A percentile compares a stretch with the other conserved stretches of the same genome.
phyloP scores from a whole-genome alignment of 2,113 vertebrate species.

The Uropsilus gracilis region DNA sequence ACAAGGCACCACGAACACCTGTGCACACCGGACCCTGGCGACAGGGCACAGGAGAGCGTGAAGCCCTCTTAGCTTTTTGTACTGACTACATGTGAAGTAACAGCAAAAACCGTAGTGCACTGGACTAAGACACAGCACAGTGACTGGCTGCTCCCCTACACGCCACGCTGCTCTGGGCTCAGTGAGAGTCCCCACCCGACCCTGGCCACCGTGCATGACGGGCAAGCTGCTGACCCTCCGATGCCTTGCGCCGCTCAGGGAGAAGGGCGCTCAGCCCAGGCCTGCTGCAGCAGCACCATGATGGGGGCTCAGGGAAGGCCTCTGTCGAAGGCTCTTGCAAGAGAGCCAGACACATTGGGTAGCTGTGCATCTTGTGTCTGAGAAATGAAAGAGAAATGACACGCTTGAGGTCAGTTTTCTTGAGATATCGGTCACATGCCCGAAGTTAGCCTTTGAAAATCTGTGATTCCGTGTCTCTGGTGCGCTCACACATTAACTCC shows the following conservation, averaged over 20 bases:
- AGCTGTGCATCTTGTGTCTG: neutral
- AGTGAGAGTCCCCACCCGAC: accelerated
- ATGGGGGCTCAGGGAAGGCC: neutral
- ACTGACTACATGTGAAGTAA: neutral
- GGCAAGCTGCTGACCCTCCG: neutral
- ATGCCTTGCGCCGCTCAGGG: neutral
- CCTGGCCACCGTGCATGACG: accelerated
- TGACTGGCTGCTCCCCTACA: neutral
- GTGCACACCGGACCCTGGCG: neutral
- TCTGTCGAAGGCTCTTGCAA: neutral
- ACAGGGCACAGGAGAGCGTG: neutral
- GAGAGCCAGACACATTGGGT: neutral
- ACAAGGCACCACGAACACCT: accelerated
- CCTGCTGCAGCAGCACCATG: accelerated
- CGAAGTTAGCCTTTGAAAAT: neutral
- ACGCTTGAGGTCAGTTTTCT: neutral
- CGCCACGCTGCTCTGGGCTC: neutral
- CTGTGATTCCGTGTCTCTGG: neutral
- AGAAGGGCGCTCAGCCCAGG: accelerated
- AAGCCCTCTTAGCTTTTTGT: neutral
- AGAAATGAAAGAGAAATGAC: neutral
- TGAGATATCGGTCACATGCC: neutral
- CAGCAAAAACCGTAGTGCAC: neutral
- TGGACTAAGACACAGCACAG: neutral
- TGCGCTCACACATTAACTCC: neutral